Conservation (phyloP, 2,113 vertebrate genomes). For the Chamaea fasciata region DNA sequence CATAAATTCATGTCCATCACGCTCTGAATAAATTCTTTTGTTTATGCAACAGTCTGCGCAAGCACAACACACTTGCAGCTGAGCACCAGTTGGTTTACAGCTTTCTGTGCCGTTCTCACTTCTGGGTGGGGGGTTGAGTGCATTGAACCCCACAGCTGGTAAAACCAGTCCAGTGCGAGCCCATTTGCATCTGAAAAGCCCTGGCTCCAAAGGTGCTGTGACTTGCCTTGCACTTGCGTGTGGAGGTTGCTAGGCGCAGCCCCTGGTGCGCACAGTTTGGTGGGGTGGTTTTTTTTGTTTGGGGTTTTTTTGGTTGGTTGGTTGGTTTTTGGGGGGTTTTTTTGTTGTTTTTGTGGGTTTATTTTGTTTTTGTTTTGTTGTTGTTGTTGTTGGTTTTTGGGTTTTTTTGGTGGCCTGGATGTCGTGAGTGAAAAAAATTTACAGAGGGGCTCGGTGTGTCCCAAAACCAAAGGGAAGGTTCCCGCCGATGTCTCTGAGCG, state of each 20-base stretch:
- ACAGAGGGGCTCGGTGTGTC: neutral
- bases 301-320: too few species aligned
- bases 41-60: slow-evolving; percentile 47
- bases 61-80: slow-evolving; percentile 60
- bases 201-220: slow-evolving; percentile 14
- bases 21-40: slow-evolving; percentile 56
- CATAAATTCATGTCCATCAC: slow-evolving; percentile 50
- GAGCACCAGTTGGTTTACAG: slow-evolving; percentile 57
- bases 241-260: slow-evolving; percentile 18
- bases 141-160: slow-evolving; percentile 54
- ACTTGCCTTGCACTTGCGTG: slow-evolving; percentile 33
- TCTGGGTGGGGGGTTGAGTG: slow-evolving; percentile 45
- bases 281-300: too few species aligned
- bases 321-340: neutral
- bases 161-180: slow-evolving; percentile 1
- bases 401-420: neutral
- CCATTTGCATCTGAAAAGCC: slow-evolving; percentile 56
- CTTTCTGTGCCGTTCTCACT: slow-evolving; percentile 51
- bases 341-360: neutral
- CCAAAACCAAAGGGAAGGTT: neutral
- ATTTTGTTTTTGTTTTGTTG: too few species aligned
- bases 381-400: too few species aligned
- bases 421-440: neutral
- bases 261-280: neutral
- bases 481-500: accelerated